Percentiles rank a stretch among this genome's conserved stretches.
These are phyloP conservation scores for Rambutsinella grinnellia DNA, from an alignment of 2,888 invertebrate genomes.

Conservation along the genomic window DNA sequence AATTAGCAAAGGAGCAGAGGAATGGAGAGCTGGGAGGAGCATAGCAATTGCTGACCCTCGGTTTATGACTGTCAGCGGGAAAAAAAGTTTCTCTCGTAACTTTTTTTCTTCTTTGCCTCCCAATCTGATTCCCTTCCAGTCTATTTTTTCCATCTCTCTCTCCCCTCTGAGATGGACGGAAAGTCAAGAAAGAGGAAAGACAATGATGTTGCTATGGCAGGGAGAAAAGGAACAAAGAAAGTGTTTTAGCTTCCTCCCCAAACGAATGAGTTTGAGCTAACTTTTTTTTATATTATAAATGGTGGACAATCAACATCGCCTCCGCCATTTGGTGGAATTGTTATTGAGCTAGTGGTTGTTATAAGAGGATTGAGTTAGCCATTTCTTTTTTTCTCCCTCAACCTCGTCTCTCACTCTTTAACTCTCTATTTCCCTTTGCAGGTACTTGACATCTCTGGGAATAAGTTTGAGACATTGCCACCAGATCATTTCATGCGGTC, in stretches of 20 bases:
- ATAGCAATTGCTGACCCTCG: conserved; percentile 42
- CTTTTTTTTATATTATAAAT: no score
- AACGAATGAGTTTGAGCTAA: no score
- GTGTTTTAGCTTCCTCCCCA: conserved; percentile 48
- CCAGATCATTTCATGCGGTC: conserved; percentile 84
- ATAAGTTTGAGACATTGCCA: conserved; percentile 83
- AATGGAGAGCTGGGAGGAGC: no score
- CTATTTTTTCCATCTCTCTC: no score
- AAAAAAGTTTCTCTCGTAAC: no score
- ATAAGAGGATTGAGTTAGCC: no score
- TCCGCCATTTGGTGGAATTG: no score
- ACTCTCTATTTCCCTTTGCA: conserved; percentile 70
- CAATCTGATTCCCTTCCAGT: no score
- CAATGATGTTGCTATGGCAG: no score
- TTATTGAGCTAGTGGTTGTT: no score
- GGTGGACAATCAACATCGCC: no score
- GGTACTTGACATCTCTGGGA: conserved; percentile 87
- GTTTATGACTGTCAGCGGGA: conserved; percentile 47
- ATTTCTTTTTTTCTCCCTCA: not conserved
- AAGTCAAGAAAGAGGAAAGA: not conserved
- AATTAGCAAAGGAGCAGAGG: conserved; percentile 14
- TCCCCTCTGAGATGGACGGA: not conserved
- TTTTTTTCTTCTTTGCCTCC: no score
- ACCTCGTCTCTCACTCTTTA: not conserved
- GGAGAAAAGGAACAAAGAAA: conserved; percentile 50